Evolutionary conservation across 2,797 vertebrate genomes (phyloP).

Genomic region (Phylloscopus collybita): DNA sequence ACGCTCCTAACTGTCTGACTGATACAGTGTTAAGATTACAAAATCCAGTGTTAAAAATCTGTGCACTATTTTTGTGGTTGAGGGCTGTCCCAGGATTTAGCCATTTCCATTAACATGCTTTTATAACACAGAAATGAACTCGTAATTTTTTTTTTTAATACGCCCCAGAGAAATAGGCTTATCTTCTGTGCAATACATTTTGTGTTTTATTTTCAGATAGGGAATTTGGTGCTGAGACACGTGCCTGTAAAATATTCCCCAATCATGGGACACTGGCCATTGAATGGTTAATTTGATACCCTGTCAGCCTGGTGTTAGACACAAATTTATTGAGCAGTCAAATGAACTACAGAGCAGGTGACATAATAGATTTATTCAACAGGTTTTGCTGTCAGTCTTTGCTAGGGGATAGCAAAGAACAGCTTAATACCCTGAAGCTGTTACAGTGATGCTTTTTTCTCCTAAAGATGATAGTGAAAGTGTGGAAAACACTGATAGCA

Average conservation of each 20-base stretch:
- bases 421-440: not conserved
- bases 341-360: not conserved
- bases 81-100: not conserved
- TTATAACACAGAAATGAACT: not conserved
- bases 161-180: not conserved
- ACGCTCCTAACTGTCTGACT: not conserved
- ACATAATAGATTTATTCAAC: not conserved
- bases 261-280: not conserved
- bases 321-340: not conserved
- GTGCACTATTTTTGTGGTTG: not conserved
- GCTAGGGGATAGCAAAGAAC: not conserved
- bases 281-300: not conserved
- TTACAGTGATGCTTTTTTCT: not conserved
- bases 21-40: not conserved
- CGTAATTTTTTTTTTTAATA: not conserved
- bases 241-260: not conserved
- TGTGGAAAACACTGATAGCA: not conserved
- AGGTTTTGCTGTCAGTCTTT: slow-evolving; percentile 1
- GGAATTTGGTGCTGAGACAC: not conserved
- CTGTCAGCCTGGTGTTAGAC: not conserved
- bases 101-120: not conserved
- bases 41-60: not conserved
- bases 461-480: not conserved
- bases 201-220: not conserved
- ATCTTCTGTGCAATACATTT: not conserved